These are phyloP conservation scores for Ellobius talpinus DNA, from an alignment of 2,113 vertebrate species.

Conservation along the genomic window DNA sequence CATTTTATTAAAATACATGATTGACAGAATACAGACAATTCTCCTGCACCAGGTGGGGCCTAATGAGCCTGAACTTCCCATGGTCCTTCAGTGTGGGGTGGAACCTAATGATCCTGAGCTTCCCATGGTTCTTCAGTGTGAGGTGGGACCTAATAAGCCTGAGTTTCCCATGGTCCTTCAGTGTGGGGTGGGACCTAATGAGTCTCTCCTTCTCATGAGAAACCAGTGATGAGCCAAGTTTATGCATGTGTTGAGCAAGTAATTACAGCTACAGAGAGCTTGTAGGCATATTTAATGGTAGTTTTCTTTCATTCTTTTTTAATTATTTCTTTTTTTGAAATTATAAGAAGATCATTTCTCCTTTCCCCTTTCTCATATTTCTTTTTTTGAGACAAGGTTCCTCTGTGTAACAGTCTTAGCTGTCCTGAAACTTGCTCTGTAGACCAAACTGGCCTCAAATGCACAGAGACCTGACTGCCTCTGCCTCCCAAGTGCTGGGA, in stretches of 20 bases:
- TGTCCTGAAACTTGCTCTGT: too few species aligned
- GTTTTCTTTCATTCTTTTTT: background rate
- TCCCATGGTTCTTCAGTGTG: background rate
- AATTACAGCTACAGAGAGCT: background rate
- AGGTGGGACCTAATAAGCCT: background rate
- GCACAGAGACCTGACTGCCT: too few species aligned
- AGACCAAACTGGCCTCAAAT: too few species aligned
- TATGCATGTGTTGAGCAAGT: background rate
- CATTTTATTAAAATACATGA: too few species aligned
- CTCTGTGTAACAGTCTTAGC: too few species aligned
- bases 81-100: background rate
- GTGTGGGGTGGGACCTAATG: background rate
- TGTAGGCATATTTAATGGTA: too few species aligned
- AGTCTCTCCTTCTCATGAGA: background rate
- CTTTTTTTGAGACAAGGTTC: too few species aligned
- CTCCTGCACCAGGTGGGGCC: too few species aligned
- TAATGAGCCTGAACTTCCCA: background rate
- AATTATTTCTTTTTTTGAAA: background rate
- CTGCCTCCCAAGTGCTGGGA: too few species aligned
- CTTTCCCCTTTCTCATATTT: background rate
- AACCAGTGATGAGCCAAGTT: background rate
- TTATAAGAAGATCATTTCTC: background rate
- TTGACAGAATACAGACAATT: too few species aligned
- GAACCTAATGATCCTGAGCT: too few species aligned
- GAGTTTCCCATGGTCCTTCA: background rate